Base-by-base conservation (phyloP, 2,113 vertebrate genomes). In the Pterophyllum scalare region DNA sequence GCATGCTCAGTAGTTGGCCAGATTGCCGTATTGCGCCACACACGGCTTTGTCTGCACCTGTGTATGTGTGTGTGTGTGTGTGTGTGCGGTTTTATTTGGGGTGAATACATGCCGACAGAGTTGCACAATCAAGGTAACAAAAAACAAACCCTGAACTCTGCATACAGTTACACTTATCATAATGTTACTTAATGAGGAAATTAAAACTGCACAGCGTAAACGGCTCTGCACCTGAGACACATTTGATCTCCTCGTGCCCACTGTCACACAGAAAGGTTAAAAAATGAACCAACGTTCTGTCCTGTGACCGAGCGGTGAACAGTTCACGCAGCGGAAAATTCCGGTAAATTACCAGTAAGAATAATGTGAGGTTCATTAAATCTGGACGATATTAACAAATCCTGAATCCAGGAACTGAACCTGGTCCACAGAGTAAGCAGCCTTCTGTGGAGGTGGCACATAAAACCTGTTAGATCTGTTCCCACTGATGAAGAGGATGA, bases 1-100 rank as follows among this genome's bases (percentile, higher is more conserved):
- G 88, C 91, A 88, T 93, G 93, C 90, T 92, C 92, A 93, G 92
- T 92, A 59, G 85, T 84, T 38, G 65, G 38, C 17, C 56, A 62
- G 74, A 78, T 81, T 91, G 90, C 79, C 80, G 88, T 93, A 91
- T 60, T 93, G 93, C 91, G 72, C 87, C 91, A 92, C 54, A 82
- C 82, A 2, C 81, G 8, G 52, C 81, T 90, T 87, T 91, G 84
- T 91, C 75, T 85, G 70, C 77, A 90, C 91, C 88, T 88, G 83
- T 70, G 2, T 2, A 81, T 40, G 17, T 54, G 70, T 75, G 78
- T 58, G 49, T 62, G 65, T 75, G 82, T 40, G 17, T 49, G 64
- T 75, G 78, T 54, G 49, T 59, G 74, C 14, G 0, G 67, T 33
- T 22, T 3, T 26, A 24, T 49, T 49, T 67, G 40, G 26, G 64